phyloP scores from a whole-genome alignment of 2,888 invertebrate genomes.

The Gortyna flavago region DNA sequence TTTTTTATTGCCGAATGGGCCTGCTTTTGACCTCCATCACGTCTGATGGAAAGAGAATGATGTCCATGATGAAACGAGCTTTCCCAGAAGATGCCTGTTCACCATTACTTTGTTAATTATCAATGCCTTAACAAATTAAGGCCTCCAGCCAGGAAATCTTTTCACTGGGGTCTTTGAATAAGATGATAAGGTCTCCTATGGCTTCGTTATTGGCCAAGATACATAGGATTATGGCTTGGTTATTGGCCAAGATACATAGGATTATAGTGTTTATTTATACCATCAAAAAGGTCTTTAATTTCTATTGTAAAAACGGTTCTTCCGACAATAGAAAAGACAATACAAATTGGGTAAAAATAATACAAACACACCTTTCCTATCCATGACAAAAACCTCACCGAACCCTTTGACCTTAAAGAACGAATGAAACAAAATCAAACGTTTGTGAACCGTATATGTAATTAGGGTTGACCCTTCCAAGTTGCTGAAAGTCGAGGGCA shows the following conservation, averaged over 20 bases:
- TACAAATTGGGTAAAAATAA: conserved; percentile 6
- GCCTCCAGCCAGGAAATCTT: background rate
- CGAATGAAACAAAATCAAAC: conserved; percentile 43
- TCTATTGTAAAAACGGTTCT: background rate
- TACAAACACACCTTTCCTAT: conserved; percentile 3
- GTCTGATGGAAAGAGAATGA: background rate
- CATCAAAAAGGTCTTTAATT: background rate
- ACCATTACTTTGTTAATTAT: background rate
- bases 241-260: background rate
- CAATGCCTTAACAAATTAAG: background rate
- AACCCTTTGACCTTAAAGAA: conserved; percentile 23
- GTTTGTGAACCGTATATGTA: conserved; percentile 42
- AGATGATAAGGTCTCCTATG: background rate
- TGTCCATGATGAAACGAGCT: background rate
- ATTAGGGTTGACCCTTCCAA: conserved; percentile 57
- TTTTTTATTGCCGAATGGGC: background rate
- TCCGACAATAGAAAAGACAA: background rate
- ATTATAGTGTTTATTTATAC: background rate
- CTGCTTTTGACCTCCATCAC: background rate
- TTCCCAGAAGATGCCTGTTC: background rate
- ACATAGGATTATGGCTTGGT: background rate
- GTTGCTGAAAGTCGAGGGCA: conserved; percentile 29
- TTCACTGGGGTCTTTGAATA: background rate
- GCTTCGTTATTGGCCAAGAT: background rate
- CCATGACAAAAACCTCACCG: background rate